phyloP scores from a whole-genome alignment of 2,797 vertebrate genomes.

The Gambelia wislizenii region DNA sequence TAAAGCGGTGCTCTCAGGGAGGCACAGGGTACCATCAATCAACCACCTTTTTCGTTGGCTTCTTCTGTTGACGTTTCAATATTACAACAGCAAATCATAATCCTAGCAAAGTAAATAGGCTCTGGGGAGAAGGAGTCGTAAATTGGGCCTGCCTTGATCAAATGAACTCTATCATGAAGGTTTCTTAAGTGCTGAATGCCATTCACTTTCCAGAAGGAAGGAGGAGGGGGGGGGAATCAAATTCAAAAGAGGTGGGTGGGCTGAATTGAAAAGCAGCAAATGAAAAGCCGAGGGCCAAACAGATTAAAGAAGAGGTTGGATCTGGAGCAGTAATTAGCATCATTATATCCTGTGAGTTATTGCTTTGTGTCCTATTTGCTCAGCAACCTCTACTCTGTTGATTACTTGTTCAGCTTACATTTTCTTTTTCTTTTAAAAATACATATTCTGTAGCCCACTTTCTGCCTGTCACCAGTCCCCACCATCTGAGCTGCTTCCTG shows the following conservation, averaged over 20 bases:
- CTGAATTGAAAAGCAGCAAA: constrained; percentile 37
- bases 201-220: constrained; percentile 57
- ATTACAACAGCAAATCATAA: constrained; percentile 80
- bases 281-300: constrained; percentile 45
- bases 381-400: not conserved
- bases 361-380: not conserved
- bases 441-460: not conserved
- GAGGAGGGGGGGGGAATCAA: constrained; percentile 33
- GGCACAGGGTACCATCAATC: constrained; percentile 72
- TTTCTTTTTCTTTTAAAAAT: not conserved
- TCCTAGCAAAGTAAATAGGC: constrained; percentile 73
- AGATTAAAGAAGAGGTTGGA: constrained; percentile 42
- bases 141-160: constrained; percentile 64
- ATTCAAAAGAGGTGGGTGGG: constrained; percentile 52
- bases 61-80: constrained; percentile 75
- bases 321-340: constrained; percentile 50
- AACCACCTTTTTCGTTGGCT: constrained; percentile 69
- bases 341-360: constrained; percentile 51
- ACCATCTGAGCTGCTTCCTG: not conserved
- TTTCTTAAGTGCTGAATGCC: constrained; percentile 66
- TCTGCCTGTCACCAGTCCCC: not conserved
- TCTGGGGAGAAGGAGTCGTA: constrained; percentile 64
- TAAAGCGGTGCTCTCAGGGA: constrained; percentile 72
- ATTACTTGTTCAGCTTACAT: not conserved
- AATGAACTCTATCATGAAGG: constrained; percentile 67